Evolutionary conservation across 2,797 vertebrate species (phyloP), one percentile per base, ranked within the genome.

Genomic region (Phalloptychus januarius): DNA sequence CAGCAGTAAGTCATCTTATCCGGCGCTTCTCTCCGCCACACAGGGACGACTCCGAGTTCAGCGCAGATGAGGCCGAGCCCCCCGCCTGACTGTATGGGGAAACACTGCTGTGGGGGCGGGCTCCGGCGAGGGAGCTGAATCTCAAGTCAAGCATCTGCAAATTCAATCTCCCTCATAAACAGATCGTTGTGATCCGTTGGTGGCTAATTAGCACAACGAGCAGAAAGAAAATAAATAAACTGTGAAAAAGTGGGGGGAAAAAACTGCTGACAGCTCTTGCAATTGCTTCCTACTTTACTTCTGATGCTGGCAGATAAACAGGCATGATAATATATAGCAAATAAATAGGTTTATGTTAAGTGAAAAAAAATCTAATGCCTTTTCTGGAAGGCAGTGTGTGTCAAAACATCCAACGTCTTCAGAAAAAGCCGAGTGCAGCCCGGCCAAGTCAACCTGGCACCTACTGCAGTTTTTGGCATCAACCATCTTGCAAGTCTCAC

Each of bases 161-260:
- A 44, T 44, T 70, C 67, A 70, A 25, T n/a, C 67, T 70, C 44
- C 38, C 40, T 70, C 67, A 42, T 70, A 70, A 70, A 70, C 23
- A n/a, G 10, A 44, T 70, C 7, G 40, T 16, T 70, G 23, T 44
- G 25, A 70, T 70, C 67, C 44, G 38, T 7, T 70, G 20, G 65
- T 12, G 65, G 65, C 38, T 69, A 69, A 40, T 44, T 70, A 44
- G 40, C 38, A n/a, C 38, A 44, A 70, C 2, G 38, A 44, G 38
- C 23, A n/a, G 42, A 36, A 42, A 25, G 36, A 28, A 69, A 42
- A 42, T 25, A 44, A 70, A 70, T 42, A 42, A 65, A 36, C 16
- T 65, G 33, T 11, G 31, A 2, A 40, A 40, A 12, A n/a, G 12
- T 3, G n/a, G n/a, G n/a, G n/a, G n/a, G n/a, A n/a, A 1, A 61